Percentiles rank a stretch among this genome's conserved stretches.
phyloP scores from a whole-genome alignment of 2,113 vertebrate species.

The Lophura nycthemera region DNA sequence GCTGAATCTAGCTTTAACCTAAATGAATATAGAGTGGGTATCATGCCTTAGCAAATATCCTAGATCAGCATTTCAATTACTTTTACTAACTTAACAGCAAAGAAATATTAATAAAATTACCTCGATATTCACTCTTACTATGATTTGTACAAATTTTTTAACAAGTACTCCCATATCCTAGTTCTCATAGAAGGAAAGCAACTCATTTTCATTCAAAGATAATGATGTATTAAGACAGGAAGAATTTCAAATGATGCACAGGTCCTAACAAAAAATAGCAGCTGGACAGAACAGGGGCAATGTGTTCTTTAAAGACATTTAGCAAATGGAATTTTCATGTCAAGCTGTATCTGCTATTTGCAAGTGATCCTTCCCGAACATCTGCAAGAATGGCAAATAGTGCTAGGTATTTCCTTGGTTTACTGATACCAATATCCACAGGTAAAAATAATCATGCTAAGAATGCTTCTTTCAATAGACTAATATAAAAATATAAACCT shows the following conservation, averaged over 20 bases:
- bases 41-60: conserved; percentile 14
- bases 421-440: background rate
- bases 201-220: background rate
- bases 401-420: background rate
- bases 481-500: background rate
- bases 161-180: background rate
- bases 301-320: background rate
- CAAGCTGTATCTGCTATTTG: background rate
- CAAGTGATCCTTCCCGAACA: background rate
- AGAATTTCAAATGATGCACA: background rate
- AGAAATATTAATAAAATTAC: conserved; percentile 45
- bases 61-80: conserved; percentile 40
- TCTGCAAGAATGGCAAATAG: background rate
- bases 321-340: background rate
- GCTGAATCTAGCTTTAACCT: background rate
- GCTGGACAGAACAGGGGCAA: background rate
- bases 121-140: background rate
- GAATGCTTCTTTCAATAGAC: background rate
- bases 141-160: background rate
- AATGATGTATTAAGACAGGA: background rate
- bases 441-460: background rate
- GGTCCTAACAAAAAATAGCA: background rate
- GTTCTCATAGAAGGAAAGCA: background rate
- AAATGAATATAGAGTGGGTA: background rate
- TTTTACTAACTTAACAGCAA: conserved; percentile 30